Base-by-base conservation (phyloP, 1,140 invertebrate genomes). In the Philaenus spumarius region DNA sequence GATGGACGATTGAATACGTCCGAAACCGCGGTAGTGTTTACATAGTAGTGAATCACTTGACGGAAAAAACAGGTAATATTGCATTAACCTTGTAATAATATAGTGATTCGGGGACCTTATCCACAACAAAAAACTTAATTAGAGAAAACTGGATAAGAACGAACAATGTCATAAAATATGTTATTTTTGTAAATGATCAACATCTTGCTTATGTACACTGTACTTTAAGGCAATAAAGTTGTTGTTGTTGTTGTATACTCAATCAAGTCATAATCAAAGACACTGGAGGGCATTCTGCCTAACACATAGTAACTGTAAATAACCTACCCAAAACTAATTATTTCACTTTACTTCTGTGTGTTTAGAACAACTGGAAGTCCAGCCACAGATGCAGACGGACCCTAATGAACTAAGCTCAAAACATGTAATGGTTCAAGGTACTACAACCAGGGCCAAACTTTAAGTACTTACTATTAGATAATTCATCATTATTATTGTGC, bases 361-460 rank as follows among this genome's bases (percentile, higher is more conserved):
- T 51, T 39, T 34, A 53, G 50, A 39, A 17, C 17, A 39, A 20
- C 24, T 53, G 19, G 50, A 37, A 15, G 50, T 53, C 6, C 35
- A 22, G 14, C 50, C 50, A 2, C 50, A 53, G 34, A 26, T 39
- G 15, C 22, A 53, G 22, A 26, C 20, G 17, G 50, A 53, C 17
- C 12, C 24, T 11, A n/a, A 37, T 11, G 30, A 53, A 35, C 50
- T 53, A 14, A 53, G 50, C 23, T 37, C 50, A n/a, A 53, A 37
- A 39, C 50, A 53, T 35, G 20, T 11, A 14, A n/a, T 53, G 34
- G 14, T 53, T n/a, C 30, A 53, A 30, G 30, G 30, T 2, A 26
- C 50, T 2, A 7, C 14, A 2, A 11, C 22, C 14, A n/a, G 50
- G 17, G 50, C 35, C 35, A 53, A 53, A 39, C 50, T 53, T 30